Conservation (phyloP, 1,140 invertebrate species). For the Saccostrea glomerata region DNA sequence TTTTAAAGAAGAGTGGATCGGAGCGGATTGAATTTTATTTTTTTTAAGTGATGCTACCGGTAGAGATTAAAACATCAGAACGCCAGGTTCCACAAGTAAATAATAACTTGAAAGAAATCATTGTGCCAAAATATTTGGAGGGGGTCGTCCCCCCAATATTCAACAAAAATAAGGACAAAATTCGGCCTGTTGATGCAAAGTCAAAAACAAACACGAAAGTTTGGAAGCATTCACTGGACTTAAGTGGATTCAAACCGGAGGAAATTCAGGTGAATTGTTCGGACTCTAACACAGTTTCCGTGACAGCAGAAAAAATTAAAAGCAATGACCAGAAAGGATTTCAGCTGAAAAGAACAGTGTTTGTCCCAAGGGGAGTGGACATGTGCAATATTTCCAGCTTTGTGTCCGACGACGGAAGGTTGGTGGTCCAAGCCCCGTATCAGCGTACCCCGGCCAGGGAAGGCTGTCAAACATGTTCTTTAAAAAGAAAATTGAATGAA, state of each 20-base stretch:
- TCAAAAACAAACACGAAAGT: neutral
- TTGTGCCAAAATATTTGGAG: slow-evolving; percentile 17
- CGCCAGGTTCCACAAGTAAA: neutral
- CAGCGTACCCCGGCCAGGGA: neutral
- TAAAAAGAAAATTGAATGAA: slow-evolving; percentile 1
- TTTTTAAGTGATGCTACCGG: slow-evolving; percentile 1
- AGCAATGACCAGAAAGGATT: neutral
- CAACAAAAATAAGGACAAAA: slow-evolving; percentile 2
- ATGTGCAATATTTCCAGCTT: slow-evolving; percentile 25
- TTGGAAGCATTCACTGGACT: slow-evolving; percentile 7
- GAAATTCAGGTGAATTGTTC: slow-evolving; percentile 13
- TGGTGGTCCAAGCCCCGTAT: slow-evolving; percentile 1
- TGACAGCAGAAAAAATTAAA: neutral
- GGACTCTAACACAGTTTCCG: neutral
- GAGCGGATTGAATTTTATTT: neutral
- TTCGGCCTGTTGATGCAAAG: neutral
- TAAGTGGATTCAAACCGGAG: slow-evolving; percentile 21
- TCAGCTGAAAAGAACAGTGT: slow-evolving; percentile 6
- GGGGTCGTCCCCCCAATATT: neutral
- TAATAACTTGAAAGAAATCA: neutral
- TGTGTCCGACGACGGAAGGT: neutral
- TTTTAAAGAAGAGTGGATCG: neutral
- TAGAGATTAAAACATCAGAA: neutral
- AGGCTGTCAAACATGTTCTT: neutral
- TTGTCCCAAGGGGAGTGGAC: neutral